A percentile compares a stretch with the other conserved stretches of the same genome.
phyloP scores from a whole-genome alignment of 2,797 vertebrate genomes.

The Geotrypetes seraphini region DNA sequence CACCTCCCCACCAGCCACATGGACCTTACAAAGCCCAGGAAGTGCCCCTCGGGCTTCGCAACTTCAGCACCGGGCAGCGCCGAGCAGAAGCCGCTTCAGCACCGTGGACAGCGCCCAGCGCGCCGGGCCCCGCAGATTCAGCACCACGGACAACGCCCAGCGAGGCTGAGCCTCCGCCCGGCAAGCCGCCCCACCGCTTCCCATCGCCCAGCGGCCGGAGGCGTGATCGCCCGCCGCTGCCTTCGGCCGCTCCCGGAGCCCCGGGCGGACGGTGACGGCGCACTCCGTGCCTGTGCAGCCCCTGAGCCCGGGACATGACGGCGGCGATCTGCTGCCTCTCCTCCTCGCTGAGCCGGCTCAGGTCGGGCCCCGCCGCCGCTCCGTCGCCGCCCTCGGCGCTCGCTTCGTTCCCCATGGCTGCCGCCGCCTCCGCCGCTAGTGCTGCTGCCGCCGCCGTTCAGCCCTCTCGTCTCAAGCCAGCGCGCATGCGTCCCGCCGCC shows the following conservation, averaged over 20 bases:
- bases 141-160: slow-evolving; percentile 26
- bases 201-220: too few relatives aligned
- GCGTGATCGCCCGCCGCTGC: too few relatives aligned
- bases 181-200: neutral
- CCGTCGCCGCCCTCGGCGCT: slow-evolving; percentile 77
- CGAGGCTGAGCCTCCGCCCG: neutral
- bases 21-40: too few relatives aligned
- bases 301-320: slow-evolving; percentile 79
- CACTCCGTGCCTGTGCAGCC: slow-evolving; percentile 69
- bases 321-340: slow-evolving; percentile 77
- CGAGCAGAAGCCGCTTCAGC: too few relatives aligned
- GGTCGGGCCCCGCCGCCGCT: slow-evolving; percentile 56
- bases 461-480: slow-evolving; percentile 17
- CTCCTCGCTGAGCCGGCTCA: slow-evolving; percentile 80
- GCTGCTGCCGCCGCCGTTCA: slow-evolving; percentile 9
- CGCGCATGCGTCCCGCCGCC: slow-evolving; percentile 66
- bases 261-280: too few relatives aligned
- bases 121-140: too few relatives aligned
- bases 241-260: too few relatives aligned
- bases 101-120: too few relatives aligned
- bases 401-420: slow-evolving; percentile 82
- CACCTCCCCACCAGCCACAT: too few relatives aligned
- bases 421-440: neutral
- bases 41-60: too few relatives aligned
- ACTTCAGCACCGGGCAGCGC: too few relatives aligned